phyloP scores from a whole-genome alignment of 2,888 invertebrate genomes.

The Cremastobaeus sp. region DNA sequence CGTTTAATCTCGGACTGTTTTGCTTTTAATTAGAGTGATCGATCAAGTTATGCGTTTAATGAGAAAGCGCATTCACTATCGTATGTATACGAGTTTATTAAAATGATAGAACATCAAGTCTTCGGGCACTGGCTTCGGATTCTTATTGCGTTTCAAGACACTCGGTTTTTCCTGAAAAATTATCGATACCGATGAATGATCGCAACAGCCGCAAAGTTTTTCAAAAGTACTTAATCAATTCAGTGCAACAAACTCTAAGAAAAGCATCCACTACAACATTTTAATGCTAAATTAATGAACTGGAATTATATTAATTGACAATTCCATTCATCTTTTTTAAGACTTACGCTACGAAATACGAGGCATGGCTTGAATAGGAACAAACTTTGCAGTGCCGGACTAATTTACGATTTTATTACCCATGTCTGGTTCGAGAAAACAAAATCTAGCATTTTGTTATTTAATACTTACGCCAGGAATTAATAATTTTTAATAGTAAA shows the following conservation, averaged over 20 bases:
- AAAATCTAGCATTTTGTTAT: not conserved
- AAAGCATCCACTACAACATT: too few relatives aligned
- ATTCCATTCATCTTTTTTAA: slow-evolving; percentile 36
- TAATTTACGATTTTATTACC: slow-evolving; percentile 29
- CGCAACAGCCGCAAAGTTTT: too few relatives aligned
- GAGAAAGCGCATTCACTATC: slow-evolving; percentile 10
- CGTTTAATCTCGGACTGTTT: too few relatives aligned
- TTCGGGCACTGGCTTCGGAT: too few relatives aligned
- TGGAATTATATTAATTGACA: too few relatives aligned
- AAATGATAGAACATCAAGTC: not conserved
- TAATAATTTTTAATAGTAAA: too few relatives aligned
- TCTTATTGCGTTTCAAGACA: too few relatives aligned
- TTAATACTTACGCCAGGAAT: too few relatives aligned
- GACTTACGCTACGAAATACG: slow-evolving; percentile 12
- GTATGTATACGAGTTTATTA: not conserved
- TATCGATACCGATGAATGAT: slow-evolving; percentile 6
- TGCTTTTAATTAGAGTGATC: slow-evolving; percentile 22
- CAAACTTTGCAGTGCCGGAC: slow-evolving; percentile 11
- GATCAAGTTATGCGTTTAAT: slow-evolving; percentile 16
- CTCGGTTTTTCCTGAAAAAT: too few relatives aligned
- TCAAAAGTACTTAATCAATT: too few relatives aligned
- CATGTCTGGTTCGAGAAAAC: not conserved
- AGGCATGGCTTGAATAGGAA: slow-evolving; percentile 13
- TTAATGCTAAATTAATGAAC: too few relatives aligned
- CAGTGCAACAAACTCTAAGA: too few relatives aligned